These are phyloP conservation scores for Drosophila trapezifrons DNA, from an alignment of 1,140 invertebrate species.

Conservation along the genomic window DNA sequence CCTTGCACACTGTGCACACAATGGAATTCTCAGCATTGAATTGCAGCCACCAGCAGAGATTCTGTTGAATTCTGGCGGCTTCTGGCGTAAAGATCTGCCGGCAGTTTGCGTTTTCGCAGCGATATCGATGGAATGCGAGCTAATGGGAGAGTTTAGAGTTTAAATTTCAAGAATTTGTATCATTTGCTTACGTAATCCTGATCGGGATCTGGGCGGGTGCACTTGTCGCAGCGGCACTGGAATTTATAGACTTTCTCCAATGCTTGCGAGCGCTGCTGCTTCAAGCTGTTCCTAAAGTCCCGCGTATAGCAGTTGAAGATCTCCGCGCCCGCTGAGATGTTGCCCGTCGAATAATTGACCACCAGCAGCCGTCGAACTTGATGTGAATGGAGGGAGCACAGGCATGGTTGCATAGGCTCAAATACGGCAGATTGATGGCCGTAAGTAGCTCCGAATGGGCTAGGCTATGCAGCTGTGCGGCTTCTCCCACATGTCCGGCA, in stretches of 20 bases:
- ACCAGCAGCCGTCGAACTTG: slow-evolving; percentile 56
- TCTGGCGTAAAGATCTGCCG: slow-evolving; percentile 33
- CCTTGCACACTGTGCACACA: slow-evolving; percentile 46
- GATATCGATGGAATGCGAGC: slow-evolving; percentile 64
- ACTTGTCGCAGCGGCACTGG: slow-evolving; percentile 58
- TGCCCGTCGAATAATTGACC: slow-evolving; percentile 29
- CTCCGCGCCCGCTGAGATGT: slow-evolving; percentile 47
- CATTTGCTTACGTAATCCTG: slow-evolving; percentile 58
- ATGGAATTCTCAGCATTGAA: background rate
- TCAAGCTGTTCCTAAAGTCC: slow-evolving; percentile 42
- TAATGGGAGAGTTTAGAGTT: background rate
- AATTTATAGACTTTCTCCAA: slow-evolving; percentile 63
- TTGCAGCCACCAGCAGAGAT: slow-evolving; percentile 59
- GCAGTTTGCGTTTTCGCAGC: slow-evolving; percentile 57
- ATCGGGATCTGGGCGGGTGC: slow-evolving; percentile 39
- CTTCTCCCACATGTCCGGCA: slow-evolving; percentile 50
- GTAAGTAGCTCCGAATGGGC: slow-evolving; percentile 19
- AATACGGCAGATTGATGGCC: slow-evolving; percentile 70
- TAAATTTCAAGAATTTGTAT: background rate
- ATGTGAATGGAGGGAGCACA: slow-evolving; percentile 54
- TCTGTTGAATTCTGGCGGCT: background rate
- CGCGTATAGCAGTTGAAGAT: slow-evolving; percentile 73
- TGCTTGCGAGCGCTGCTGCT: slow-evolving; percentile 16
- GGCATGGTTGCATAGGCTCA: slow-evolving; percentile 72
- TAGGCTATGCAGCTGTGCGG: slow-evolving; percentile 57